These are phyloP conservation scores for Neoitamus cyanurus DNA, from an alignment of 2,888 invertebrate species.

Conservation along the genomic window DNA sequence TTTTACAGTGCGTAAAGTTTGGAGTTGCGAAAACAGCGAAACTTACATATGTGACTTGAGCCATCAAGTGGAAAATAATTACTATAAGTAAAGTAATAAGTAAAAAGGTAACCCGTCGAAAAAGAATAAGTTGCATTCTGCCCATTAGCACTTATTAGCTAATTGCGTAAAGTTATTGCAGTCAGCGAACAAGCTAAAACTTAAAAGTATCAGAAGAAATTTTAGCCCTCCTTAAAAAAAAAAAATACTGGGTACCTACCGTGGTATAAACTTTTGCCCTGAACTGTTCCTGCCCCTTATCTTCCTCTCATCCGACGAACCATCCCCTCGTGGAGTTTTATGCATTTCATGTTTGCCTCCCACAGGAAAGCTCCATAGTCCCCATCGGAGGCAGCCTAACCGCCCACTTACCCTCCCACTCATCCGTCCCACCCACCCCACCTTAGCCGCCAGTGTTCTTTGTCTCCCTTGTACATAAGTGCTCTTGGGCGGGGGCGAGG, in stretches of 20 bases:
- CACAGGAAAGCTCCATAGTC: constrained; percentile 30
- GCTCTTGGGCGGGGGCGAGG: neutral
- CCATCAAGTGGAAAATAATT: too few species aligned
- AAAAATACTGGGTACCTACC: neutral
- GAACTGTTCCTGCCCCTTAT: constrained; percentile 40
- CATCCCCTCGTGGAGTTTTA: constrained; percentile 44
- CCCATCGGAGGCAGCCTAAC: neutral
- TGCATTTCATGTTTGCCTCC: constrained; percentile 50
- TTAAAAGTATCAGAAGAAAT: neutral
- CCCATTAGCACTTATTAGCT: neutral
- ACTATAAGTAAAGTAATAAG: too few species aligned
- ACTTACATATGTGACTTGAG: too few species aligned
- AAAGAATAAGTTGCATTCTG: neutral
- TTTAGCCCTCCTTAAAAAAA: neutral
- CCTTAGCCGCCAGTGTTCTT: constrained; percentile 15
- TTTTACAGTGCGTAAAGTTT: too few species aligned
- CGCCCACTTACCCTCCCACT: constrained; percentile 5
- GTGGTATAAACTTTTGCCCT: constrained; percentile 43
- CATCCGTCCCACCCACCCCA: neutral
- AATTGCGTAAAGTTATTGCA: neutral
- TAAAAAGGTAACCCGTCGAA: neutral
- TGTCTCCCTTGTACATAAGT: constrained; percentile 48
- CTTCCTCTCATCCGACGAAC: neutral
- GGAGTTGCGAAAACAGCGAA: too few species aligned
- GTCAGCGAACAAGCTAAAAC: neutral